A percentile compares a stretch with the other conserved stretches of the same genome.
phyloP scores from a whole-genome alignment of 2,797 vertebrate species.

The Tadarida brasiliensis region DNA sequence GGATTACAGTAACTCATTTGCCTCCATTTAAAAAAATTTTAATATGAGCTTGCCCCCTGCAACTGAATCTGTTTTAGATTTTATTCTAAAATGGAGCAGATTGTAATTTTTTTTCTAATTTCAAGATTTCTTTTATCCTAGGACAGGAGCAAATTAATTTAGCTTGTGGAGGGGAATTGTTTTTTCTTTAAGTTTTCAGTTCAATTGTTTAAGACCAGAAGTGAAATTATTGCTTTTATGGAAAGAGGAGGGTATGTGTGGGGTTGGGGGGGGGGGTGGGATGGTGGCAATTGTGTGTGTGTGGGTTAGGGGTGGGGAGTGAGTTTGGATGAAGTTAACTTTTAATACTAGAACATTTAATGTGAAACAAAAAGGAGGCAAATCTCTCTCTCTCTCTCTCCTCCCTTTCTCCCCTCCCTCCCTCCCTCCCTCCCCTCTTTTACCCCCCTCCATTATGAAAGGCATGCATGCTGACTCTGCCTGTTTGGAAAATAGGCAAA shows the following conservation, averaged over 20 bases:
- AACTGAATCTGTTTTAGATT: slow-evolving; percentile 71
- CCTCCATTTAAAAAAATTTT: slow-evolving; percentile 9
- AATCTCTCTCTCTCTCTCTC: background rate
- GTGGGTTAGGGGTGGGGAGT: background rate
- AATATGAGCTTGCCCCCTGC: slow-evolving; percentile 5
- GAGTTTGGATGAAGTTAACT: slow-evolving; percentile 18
- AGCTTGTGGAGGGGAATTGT: background rate
- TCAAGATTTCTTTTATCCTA: slow-evolving; percentile 63
- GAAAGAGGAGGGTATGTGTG: background rate
- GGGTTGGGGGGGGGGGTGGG: background rate
- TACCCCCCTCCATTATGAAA: background rate
- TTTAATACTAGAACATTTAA: slow-evolving; percentile 5
- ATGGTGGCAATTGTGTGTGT: background rate
- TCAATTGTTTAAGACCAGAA: slow-evolving; percentile 65
- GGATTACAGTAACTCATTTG: slow-evolving; percentile 12
- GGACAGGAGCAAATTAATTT: slow-evolving; percentile 65
- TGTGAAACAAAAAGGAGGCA: background rate
- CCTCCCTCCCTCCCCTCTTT: fast-evolving
- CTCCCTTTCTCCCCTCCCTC: background rate
- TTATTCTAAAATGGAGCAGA: slow-evolving; percentile 68
- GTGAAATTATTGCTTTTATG: slow-evolving; percentile 62
- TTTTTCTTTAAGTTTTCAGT: slow-evolving; percentile 58
- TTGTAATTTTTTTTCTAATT: background rate
- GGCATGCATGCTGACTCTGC: background rate
- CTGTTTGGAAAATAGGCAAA: slow-evolving; percentile 3